Base-by-base conservation (phyloP, 2,888 invertebrate genomes). In the Keiferia lycopersicella region DNA sequence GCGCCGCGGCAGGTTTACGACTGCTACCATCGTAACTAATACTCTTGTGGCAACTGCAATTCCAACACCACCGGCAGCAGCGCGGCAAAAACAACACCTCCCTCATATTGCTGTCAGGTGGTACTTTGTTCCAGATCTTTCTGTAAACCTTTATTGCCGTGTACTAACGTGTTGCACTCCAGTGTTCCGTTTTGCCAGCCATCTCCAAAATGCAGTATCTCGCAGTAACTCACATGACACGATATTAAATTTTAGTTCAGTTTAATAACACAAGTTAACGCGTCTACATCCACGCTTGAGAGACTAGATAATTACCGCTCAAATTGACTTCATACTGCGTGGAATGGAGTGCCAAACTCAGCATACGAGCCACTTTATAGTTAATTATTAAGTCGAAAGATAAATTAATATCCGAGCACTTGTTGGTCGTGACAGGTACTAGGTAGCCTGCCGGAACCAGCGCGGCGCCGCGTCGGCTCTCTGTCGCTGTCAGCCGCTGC, bases 371-470 rank as follows among this genome's bases (percentile, higher is more conserved):
- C 85, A 87, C 78, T 87, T 83, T 78, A 80, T 84, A 87, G 82
- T 86, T 87, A 84, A 87, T 87, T 83, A 87, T 83, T 79, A 84
- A 88, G 76, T 87, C 84, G 72, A 73, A 79, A 80, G 82, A 83
- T 85, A 86, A 51, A 87, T 87, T 85, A 84, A 87, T 86, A 86
- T 84, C 78, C 75, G 72, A 75, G 60, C 45, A 39, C 38, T 58
- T 72, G 72, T 75, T 80, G 82, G 69, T 70, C 71, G 71, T 77
- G 79, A 78, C 77, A 74, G 73, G 68, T 69, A 69, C 68, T 72
- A 71, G 71, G 67, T 50, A 62, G 53, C 62, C n/a, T n/a, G 38
- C 38, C 62, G 34, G n/a, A n/a, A n/a, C n/a, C n/a, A n/a, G 16
- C 38, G 58, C 16, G 18, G 2, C 53, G 26, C 38, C 38, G 12